phyloP scores from a whole-genome alignment of 1,140 invertebrate species.

The Andrena cerasifolii region DNA sequence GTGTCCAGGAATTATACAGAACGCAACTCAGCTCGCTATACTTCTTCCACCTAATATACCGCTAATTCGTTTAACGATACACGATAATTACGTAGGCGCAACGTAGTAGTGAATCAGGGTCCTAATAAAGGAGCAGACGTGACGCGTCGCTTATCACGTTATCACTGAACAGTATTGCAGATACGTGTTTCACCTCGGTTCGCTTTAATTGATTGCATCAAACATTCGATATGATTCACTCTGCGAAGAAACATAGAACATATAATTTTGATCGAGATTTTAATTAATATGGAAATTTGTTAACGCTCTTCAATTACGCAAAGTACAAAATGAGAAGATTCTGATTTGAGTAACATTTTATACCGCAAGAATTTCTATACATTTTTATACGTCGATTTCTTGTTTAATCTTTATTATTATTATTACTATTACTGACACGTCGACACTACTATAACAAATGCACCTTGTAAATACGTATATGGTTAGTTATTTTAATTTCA shows the following conservation, averaged over 20 bases:
- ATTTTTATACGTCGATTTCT: neutral
- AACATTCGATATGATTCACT: no score
- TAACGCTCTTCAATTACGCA: neutral
- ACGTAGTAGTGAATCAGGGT: neutral
- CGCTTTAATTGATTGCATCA: neutral
- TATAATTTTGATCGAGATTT: no score
- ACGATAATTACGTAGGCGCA: neutral
- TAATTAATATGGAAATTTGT: neutral
- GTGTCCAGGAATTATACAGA: no score
- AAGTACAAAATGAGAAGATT: neutral
- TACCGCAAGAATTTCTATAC: neutral
- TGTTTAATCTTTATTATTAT: neutral
- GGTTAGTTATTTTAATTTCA: neutral
- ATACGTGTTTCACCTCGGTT: neutral
- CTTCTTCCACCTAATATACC: neutral
- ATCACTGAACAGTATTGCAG: neutral
- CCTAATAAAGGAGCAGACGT: neutral
- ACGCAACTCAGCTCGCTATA: no score
- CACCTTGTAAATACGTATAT: constrained; percentile 33
- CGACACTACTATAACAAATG: neutral
- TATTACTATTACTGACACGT: neutral
- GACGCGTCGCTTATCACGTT: no score
- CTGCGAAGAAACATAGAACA: no score
- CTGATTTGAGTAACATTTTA: neutral
- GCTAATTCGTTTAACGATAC: constrained; percentile 10